A percentile compares a stretch with the other conserved stretches of the same genome.
These are phyloP conservation scores for Gymnopithys bicolor DNA, from an alignment of 2,797 vertebrate genomes.

Conservation along the genomic window DNA sequence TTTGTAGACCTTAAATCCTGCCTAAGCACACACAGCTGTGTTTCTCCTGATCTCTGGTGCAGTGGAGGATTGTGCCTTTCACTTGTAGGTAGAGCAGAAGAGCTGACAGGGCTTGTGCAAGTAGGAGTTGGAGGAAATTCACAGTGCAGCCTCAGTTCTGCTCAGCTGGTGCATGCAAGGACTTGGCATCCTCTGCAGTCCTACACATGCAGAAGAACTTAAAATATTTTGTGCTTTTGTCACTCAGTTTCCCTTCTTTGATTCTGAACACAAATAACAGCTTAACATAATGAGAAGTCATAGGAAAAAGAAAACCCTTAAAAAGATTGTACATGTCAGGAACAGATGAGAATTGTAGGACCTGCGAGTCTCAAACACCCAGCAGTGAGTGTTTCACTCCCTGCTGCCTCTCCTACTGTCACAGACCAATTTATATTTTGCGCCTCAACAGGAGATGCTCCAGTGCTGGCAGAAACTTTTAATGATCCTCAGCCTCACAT, in stretches of 20 bases:
- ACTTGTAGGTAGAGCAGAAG: not conserved
- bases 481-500: not conserved
- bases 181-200: not conserved
- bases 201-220: not conserved
- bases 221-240: not conserved
- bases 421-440: conserved; percentile 23
- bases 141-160: not conserved
- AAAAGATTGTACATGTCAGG: not conserved
- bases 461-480: not conserved
- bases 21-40: not conserved
- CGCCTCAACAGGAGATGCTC: conserved; percentile 8
- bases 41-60: not conserved
- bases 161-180: not conserved
- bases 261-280: not conserved
- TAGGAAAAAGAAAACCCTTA: not conserved
- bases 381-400: not conserved
- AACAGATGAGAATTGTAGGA: not conserved
- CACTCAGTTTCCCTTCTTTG: not conserved
- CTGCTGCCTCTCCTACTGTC: conserved; percentile 42
- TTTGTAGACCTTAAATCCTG: conserved; percentile 3
- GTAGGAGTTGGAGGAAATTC: not conserved
- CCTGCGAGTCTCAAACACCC: not conserved
- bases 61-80: not conserved
- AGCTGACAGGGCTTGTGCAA: not conserved
- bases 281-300: not conserved